Base-by-base conservation (phyloP, 2,113 vertebrate species). In the Ploceus nigricollis region DNA sequence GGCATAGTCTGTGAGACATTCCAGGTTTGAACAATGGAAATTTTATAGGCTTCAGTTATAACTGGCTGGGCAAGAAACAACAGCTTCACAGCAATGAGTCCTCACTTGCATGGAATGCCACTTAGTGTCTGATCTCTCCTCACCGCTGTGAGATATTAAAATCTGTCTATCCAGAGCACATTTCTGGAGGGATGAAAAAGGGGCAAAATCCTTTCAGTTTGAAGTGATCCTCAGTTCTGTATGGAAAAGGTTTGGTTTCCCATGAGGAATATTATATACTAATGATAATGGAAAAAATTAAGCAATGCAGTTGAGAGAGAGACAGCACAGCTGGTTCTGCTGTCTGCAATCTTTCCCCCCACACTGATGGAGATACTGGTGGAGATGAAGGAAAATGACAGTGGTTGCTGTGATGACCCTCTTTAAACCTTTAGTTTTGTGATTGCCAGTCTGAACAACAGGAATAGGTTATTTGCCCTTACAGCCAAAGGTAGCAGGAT, bases 21-120 rank as follows among this genome's bases (percentile, higher is more conserved):
- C 69, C 58, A 54, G 69, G 61, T 69, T 61, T 81, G 87, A 96
- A 96, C 90, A 96, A 95, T 97, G 96, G 92, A 92, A 94, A 94
- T 90, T 95, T 96, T 92, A 94, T 50, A 87, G 81, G 82, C 86
- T 95, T 81, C 77, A 82, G 75, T 94, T 90, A 56, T 63, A 89
- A 87, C 60, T 78, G 68, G 24, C 90, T 53, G 69, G 96, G 86
- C 96, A 96, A 97, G 96, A 97, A 96, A 87, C 51, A 96, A 96
- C 94, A 95, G 88, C 89, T 96, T 96, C 13, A 0, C 77, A 78
- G 80, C 61, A 93, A 96, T 97, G 88, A 95, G 93, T 94, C 86
- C 93, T 96, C 90, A 96, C 94, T 93, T 94, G 92, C 82, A 93
- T 42, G 93, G 96, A 96, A 96, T 97, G 90, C 69, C 57, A 78